phyloP scores from a whole-genome alignment of 2,113 vertebrate genomes.

The Glareola pratincola region DNA sequence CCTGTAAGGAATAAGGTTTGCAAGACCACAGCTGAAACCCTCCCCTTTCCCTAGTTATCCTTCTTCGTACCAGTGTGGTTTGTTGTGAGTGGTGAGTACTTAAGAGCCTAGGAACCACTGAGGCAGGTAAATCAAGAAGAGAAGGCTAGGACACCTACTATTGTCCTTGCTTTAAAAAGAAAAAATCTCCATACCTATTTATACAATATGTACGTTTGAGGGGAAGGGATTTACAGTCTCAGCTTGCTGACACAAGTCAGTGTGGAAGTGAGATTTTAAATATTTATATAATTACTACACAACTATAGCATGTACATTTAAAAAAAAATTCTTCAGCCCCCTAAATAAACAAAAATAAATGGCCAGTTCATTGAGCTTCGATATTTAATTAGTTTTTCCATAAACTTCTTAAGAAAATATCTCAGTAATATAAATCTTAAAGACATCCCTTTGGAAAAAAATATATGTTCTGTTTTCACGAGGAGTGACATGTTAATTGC shows the following conservation, averaged over 20 bases:
- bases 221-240: neutral
- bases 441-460: neutral
- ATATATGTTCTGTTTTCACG: neutral
- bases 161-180: neutral
- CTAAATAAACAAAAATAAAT: neutral
- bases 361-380: neutral
- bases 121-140: neutral
- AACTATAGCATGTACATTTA: neutral
- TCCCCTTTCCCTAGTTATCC: neutral
- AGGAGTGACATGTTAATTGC: slow-evolving; percentile 49
- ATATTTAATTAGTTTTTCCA: slow-evolving; percentile 1
- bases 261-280: neutral
- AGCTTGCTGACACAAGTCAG: neutral
- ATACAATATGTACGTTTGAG: neutral
- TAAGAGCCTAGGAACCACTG: neutral
- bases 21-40: neutral
- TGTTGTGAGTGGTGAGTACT: neutral
- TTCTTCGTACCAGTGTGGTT: neutral
- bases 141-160: neutral
- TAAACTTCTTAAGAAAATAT: neutral
- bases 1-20: neutral
- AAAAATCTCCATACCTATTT: neutral
- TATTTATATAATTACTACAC: neutral
- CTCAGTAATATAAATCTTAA: neutral
- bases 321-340: neutral